A percentile compares a stretch with the other conserved stretches of the same genome.
These are phyloP conservation scores for Andricus quercusramuli DNA, from an alignment of 2,888 invertebrate genomes.

Conservation along the genomic window DNA sequence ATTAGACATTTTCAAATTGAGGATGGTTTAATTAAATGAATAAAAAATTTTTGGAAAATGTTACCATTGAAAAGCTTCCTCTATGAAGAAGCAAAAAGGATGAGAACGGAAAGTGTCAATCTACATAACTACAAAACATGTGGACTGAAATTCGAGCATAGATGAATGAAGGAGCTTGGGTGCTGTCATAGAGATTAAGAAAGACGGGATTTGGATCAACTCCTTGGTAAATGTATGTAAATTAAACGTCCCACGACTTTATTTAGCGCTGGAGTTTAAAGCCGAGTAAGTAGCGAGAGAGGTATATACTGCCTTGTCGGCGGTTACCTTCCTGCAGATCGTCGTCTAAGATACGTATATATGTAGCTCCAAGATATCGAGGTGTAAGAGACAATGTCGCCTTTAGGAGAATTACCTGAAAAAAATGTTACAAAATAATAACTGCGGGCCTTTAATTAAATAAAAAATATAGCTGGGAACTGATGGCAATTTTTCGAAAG, in stretches of 20 bases:
- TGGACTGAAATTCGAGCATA: slow-evolving; percentile 8
- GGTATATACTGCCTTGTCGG: slow-evolving; percentile 11
- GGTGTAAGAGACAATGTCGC: not conserved
- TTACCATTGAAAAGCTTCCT: too few relatives aligned
- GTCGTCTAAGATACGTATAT: slow-evolving; percentile 7
- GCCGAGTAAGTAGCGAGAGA: slow-evolving; percentile 35
- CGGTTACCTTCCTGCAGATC: slow-evolving; percentile 17
- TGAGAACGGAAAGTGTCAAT: not conserved
- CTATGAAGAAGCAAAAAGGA: not conserved
- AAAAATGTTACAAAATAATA: not conserved
- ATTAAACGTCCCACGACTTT: slow-evolving; percentile 68
- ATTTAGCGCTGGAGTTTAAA: slow-evolving; percentile 66
- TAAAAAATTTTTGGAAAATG: too few relatives aligned
- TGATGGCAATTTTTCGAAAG: too few relatives aligned
- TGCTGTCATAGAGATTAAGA: slow-evolving; percentile 16
- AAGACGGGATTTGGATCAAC: slow-evolving; percentile 16
- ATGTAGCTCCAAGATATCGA: not conserved
- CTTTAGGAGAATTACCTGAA: not conserved
- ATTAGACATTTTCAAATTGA: too few relatives aligned
- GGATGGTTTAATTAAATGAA: too few relatives aligned
- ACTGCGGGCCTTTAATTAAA: not conserved
- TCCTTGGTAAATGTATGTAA: slow-evolving; percentile 64
- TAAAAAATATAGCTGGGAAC: not conserved
- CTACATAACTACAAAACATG: slow-evolving; percentile 1
- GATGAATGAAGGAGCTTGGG: slow-evolving; percentile 21